Conservation (phyloP, 1,140 invertebrate genomes). For the Odontomachus brunneus region DNA sequence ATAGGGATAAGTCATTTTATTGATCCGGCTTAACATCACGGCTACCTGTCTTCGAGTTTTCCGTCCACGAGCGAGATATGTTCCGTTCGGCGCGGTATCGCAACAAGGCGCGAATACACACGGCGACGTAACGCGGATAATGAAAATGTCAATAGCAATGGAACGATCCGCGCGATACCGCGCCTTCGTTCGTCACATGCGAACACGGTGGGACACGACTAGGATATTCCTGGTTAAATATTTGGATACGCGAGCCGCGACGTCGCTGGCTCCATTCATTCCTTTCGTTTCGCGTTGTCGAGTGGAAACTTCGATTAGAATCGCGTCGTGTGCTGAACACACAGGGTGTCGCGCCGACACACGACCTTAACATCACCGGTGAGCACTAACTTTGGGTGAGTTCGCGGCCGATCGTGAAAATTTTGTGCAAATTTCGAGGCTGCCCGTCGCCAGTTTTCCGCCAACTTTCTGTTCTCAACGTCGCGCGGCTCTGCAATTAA, state of each 20-base stretch:
- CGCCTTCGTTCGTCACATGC: constrained; percentile 11
- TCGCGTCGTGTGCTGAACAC: background rate
- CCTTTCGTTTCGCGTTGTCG: constrained; percentile 29
- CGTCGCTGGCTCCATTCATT: background rate
- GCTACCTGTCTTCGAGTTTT: constrained; percentile 14
- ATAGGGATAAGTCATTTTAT: constrained; percentile 60
- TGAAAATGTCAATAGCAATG: constrained; percentile 50
- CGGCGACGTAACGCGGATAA: constrained; percentile 46
- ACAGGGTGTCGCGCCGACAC: background rate
- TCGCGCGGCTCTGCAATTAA: too few relatives aligned
- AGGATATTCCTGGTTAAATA: constrained; percentile 11
- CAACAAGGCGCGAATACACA: constrained; percentile 23
- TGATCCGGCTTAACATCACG: constrained; percentile 55
- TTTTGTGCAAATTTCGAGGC: too few relatives aligned
- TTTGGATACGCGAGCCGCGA: background rate
- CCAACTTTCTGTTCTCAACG: too few relatives aligned
- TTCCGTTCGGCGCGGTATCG: background rate
- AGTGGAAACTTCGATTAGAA: constrained; percentile 34
- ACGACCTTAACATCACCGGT: too few relatives aligned
- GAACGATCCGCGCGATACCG: constrained; percentile 39
- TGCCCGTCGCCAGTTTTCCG: too few relatives aligned
- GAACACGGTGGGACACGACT: background rate
- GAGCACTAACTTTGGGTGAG: too few relatives aligned
- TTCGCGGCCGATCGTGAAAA: too few relatives aligned
- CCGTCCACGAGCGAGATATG: background rate